A percentile compares a stretch with the other conserved stretches of the same genome.
Conservation (phyloP, 2,113 vertebrate genomes). For the Casuarius casuarius region DNA sequence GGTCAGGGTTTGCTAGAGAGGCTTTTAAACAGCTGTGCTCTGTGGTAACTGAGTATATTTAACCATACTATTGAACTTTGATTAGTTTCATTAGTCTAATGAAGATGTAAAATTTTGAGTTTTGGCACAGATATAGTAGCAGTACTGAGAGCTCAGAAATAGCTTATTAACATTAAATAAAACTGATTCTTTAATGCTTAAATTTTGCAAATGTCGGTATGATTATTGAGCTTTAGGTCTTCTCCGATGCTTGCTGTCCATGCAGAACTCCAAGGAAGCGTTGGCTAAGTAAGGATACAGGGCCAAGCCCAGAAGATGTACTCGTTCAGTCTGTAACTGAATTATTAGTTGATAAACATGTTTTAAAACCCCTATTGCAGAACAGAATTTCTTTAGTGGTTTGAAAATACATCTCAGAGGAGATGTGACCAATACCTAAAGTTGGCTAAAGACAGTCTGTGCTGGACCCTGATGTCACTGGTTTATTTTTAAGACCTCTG, state of each 20-base stretch:
- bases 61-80: not conserved
- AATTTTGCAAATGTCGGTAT: not conserved
- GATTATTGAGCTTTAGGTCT: not conserved
- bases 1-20: not conserved
- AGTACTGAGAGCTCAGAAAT: not conserved
- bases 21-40: not conserved
- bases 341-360: slow-evolving; percentile 6
- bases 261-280: not conserved
- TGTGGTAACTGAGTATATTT: not conserved
- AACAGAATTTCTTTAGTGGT: not conserved
- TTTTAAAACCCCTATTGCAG: not conserved
- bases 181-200: not conserved
- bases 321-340: not conserved
- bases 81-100: not conserved
- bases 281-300: not conserved
- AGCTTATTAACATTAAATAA: not conserved
- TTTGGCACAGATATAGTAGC: not conserved
- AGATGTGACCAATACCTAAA: not conserved
- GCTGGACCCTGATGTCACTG: not conserved
- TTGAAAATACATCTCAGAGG: not conserved
- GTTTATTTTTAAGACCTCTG: slow-evolving; percentile 25
- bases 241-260: not conserved
- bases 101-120: not conserved
- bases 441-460: not conserved
- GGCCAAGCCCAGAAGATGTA: not conserved